These are phyloP conservation scores for Oryzias sinensis DNA, from an alignment of 2,797 vertebrate species.

Conservation along the genomic window DNA sequence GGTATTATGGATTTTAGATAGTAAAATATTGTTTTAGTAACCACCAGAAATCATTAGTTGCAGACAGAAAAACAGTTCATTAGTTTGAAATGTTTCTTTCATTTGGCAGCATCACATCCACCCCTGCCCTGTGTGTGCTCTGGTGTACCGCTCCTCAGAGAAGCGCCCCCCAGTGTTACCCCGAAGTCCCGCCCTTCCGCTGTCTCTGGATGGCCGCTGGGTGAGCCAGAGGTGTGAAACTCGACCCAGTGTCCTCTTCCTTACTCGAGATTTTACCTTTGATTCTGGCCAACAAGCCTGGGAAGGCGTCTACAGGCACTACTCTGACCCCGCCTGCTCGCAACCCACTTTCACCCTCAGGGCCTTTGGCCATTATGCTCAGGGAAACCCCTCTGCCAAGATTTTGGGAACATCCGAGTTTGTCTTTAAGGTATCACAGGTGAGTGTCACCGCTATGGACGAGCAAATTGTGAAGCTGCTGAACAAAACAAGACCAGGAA, in stretches of 20 bases:
- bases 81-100: neutral
- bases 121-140: constrained; percentile 84
- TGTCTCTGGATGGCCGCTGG: constrained; percentile 82
- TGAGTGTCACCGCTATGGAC: constrained; percentile 80
- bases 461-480: constrained; percentile 72
- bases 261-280: constrained; percentile 86
- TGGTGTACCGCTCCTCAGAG: constrained; percentile 81
- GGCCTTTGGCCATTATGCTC: constrained; percentile 81
- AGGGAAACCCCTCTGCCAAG: constrained; percentile 76
- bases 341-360: constrained; percentile 84
- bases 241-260: constrained; percentile 86
- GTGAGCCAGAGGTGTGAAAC: constrained; percentile 84
- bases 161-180: constrained; percentile 82
- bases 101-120: constrained; percentile 82
- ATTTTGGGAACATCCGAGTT: constrained; percentile 81
- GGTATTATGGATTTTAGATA: too few species aligned
- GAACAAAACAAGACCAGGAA: constrained; percentile 78
- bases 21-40: too few species aligned
- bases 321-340: constrained; percentile 83
- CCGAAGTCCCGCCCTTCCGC: constrained; percentile 27
- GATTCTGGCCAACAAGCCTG: constrained; percentile 75
- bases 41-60: too few species aligned
- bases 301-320: constrained; percentile 87
- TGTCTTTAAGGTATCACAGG: constrained; percentile 83
- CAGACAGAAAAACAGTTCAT: too few species aligned